These are phyloP conservation scores for Choloepus hoffmanni DNA, from an alignment of 2,113 vertebrate genomes.

Conservation along the genomic window DNA sequence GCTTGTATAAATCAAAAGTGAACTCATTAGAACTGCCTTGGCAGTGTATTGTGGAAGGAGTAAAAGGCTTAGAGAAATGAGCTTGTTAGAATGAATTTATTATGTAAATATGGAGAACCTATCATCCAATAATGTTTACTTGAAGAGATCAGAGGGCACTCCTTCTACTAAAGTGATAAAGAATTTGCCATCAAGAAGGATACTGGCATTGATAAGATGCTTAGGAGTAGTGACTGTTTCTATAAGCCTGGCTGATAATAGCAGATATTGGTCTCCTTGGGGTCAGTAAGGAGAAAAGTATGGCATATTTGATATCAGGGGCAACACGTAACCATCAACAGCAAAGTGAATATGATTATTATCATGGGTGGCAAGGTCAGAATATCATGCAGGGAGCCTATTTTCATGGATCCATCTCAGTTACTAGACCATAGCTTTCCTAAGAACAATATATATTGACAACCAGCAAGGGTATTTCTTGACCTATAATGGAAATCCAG, in stretches of 20 bases:
- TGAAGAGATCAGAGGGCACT: neutral
- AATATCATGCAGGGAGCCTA: neutral
- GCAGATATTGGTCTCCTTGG: neutral
- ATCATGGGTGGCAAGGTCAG: neutral
- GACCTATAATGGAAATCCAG: constrained; percentile 1
- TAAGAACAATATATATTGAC: constrained; percentile 2
- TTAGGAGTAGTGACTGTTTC: neutral
- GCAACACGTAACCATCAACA: neutral
- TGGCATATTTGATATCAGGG: neutral
- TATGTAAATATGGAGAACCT: neutral
- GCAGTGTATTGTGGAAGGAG: neutral
- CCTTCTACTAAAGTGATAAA: neutral
- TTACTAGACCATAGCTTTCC: neutral
- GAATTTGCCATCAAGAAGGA: neutral
- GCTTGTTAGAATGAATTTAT: neutral
- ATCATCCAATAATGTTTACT: neutral
- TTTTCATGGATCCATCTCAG: neutral
- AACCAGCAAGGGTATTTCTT: neutral
- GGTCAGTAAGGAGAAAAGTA: constrained; percentile 1
- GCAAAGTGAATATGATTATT: constrained; percentile 15
- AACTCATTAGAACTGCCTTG: neutral
- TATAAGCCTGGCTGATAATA: neutral
- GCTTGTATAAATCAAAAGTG: neutral
- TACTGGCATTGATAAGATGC: neutral
- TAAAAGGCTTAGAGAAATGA: neutral